Conservation (phyloP, 2,113 vertebrate genomes). For the Takifugu flavidus region DNA sequence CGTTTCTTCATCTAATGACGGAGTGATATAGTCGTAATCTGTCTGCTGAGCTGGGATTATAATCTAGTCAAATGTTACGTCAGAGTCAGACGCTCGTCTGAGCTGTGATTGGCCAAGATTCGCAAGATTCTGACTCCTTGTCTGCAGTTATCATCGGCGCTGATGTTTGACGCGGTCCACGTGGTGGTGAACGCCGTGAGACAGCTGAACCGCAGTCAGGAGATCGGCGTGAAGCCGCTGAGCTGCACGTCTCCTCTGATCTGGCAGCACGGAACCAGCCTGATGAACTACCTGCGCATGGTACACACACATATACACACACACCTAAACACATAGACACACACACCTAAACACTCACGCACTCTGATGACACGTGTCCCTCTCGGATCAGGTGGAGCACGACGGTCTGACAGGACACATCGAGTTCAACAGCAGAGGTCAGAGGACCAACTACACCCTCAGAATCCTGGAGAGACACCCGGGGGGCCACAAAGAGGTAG, state of each 20-base stretch:
- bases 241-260: slow-evolving; percentile 85
- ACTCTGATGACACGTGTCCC: not conserved
- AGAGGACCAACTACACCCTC: slow-evolving; percentile 89
- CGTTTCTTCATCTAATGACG: no score
- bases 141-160: slow-evolving; percentile 81
- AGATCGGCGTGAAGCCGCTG: slow-evolving; percentile 85
- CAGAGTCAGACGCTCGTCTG: no score
- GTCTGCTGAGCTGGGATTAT: no score
- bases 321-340: not conserved
- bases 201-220: slow-evolving; percentile 89
- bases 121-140: not conserved
- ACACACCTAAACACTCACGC: not conserved
- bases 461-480: slow-evolving; percentile 85
- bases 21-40: no score
- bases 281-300: slow-evolving; percentile 93
- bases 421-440: slow-evolving; percentile 94
- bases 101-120: no score
- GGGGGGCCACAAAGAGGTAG: slow-evolving; percentile 80
- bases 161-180: slow-evolving; percentile 88
- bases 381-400: slow-evolving; percentile 83
- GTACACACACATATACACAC: slow-evolving; percentile 57
- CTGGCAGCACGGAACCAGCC: slow-evolving; percentile 90
- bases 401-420: slow-evolving; percentile 86
- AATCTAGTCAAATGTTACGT: no score
- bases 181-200: slow-evolving; percentile 86